Conservation (phyloP, 2,113 vertebrate genomes). For the Spheniscus mendiculus region DNA sequence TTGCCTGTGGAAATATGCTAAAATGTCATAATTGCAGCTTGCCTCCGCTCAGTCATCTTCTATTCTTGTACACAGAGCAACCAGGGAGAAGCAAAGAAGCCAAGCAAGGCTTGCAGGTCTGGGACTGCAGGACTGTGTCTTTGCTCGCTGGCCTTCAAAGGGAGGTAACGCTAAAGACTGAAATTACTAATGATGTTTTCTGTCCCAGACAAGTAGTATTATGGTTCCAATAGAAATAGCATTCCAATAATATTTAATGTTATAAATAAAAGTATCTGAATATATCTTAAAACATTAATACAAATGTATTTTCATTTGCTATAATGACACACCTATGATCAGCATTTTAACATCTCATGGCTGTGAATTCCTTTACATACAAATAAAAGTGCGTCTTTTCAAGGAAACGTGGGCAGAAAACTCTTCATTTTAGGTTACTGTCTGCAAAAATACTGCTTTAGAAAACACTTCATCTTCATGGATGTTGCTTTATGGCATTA, state of each 20-base stretch:
- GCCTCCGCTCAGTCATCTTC: not conserved
- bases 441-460: not conserved
- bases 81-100: not conserved
- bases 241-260: not conserved
- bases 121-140: not conserved
- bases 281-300: not conserved
- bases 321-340: not conserved
- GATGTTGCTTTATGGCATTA: not conserved
- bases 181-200: not conserved
- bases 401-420: not conserved
- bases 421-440: not conserved
- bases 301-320: not conserved
- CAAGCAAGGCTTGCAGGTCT: not conserved
- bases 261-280: not conserved
- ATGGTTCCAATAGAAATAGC: not conserved
- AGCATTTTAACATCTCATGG: not conserved
- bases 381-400: not conserved
- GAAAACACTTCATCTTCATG: not conserved
- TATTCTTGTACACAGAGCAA: not conserved
- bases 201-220: not conserved
- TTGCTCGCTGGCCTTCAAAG: accelerated
- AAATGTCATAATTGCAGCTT: not conserved
- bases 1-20: not conserved
- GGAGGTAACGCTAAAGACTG: not conserved
- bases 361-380: not conserved